These are phyloP conservation scores for Hirtodrosophila alboralis DNA, from an alignment of 2,888 invertebrate genomes.

Conservation along the genomic window DNA sequence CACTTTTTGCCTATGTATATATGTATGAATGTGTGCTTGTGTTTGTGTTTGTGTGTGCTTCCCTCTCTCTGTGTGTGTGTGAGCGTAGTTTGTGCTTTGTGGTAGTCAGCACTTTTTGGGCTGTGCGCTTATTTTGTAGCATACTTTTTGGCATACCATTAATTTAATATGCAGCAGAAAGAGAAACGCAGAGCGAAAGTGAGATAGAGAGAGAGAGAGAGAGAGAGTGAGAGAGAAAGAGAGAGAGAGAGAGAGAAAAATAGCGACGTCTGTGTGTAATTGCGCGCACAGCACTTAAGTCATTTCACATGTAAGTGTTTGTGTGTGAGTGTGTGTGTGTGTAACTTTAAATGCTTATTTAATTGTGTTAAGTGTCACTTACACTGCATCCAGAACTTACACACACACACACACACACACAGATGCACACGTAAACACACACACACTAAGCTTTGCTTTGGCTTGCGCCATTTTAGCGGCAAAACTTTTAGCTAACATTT, in stretches of 20 bases:
- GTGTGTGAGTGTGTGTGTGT: slow-evolving; percentile 26
- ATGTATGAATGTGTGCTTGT: not conserved
- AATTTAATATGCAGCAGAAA: slow-evolving; percentile 65
- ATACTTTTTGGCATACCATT: slow-evolving; percentile 69
- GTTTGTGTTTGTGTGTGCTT: not conserved
- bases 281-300: slow-evolving; percentile 59
- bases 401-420: slow-evolving; percentile 3
- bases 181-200: not conserved
- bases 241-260: not conserved
- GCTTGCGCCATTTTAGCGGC: slow-evolving; percentile 65
- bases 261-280: slow-evolving; percentile 41
- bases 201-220: not conserved
- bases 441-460: slow-evolving; percentile 6
- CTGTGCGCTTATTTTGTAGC: slow-evolving; percentile 52
- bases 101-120: slow-evolving; percentile 56
- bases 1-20: slow-evolving; percentile 5
- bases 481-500: slow-evolving; percentile 75
- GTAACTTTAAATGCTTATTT: slow-evolving; percentile 78
- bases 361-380: slow-evolving; percentile 79
- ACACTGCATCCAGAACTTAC: slow-evolving; percentile 48
- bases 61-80: slow-evolving; percentile 1
- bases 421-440: slow-evolving; percentile 4
- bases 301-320: slow-evolving; percentile 31
- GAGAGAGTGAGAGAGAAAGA: not conserved
- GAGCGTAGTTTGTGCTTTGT: slow-evolving; percentile 34